Evolutionary conservation across 2,888 invertebrate genomes (phyloP).

Genomic region (Drosophila mulleri): DNA sequence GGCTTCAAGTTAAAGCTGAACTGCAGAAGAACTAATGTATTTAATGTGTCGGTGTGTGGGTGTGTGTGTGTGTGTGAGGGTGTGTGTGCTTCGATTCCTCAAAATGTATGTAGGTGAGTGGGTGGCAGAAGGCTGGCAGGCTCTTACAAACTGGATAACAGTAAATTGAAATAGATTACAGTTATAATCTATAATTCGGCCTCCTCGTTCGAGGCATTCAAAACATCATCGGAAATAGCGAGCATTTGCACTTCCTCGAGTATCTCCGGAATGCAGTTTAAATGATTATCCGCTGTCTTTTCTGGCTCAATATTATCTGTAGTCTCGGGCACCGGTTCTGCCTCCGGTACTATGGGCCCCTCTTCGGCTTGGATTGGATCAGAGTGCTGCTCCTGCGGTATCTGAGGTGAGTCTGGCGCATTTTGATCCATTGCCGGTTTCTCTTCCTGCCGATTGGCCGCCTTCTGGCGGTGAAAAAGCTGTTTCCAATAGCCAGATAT

Average conservation of each 20-base stretch:
- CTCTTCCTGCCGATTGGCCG: constrained; percentile 19
- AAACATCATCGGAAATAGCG: constrained; percentile 32
- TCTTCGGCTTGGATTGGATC: constrained; percentile 21
- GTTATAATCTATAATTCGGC: constrained; percentile 2
- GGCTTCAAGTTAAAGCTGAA: constrained; percentile 41
- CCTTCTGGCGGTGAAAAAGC: constrained; percentile 73
- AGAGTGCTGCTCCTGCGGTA: constrained; percentile 33
- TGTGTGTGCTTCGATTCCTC: constrained; percentile 4
- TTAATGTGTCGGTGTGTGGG: not conserved
- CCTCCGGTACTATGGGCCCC: constrained; percentile 14
- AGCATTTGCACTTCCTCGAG: constrained; percentile 43
- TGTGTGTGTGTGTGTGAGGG: constrained; percentile 1
- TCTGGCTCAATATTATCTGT: not conserved
- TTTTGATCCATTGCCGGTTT: constrained; percentile 1
- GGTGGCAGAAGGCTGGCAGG: constrained; percentile 33
- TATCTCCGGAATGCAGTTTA: constrained; percentile 24
- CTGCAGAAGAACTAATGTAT: constrained; percentile 51
- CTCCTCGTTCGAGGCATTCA: constrained; percentile 16
- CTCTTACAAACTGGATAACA: constrained; percentile 32
- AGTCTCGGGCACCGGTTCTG: constrained; percentile 26
- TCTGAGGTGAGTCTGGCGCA: constrained; percentile 16
- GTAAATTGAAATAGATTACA: constrained; percentile 18
- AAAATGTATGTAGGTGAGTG: constrained; percentile 12
- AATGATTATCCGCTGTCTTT: constrained; percentile 13
- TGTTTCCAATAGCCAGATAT: constrained; percentile 77